Base-by-base conservation (phyloP, 2,888 invertebrate genomes). In the Polydrusus pterygomalis region DNA sequence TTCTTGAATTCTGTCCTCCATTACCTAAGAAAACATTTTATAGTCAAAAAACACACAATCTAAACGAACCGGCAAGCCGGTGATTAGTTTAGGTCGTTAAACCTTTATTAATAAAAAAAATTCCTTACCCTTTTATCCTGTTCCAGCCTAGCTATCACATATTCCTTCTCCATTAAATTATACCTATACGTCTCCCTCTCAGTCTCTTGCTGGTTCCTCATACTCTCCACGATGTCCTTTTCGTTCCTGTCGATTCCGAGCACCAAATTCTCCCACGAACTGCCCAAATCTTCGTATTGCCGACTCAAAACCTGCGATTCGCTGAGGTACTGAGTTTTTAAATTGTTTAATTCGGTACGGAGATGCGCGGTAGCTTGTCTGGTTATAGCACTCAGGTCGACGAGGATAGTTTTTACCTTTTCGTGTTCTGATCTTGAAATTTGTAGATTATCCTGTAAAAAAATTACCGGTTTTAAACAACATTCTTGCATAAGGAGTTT, bases 381-480 rank as follows among this genome's bases (percentile, higher is more conserved):
- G 75, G 92, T 91, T 72, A 92, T 83, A 65, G 88, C 87, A 56
- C 89, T 90, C 81, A 93, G 86, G 81, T 89, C 89, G 45, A 87
- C 78, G 73, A 93, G 83, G 74, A 90, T 87, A 17, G 88, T 87
- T 84, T 90, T 90, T 74, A 93, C 87, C 81, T 90, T 91, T 78
- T 92, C 92, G 77, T 92, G 90, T 83, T 93, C 92, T 74, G 90
- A 89, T 84, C 91, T 90, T 70, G 93, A 92, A 6, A 91, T 90
- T 71, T 91, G 92, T 83, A 93, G 91, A 84, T 93, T 94, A 77
- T 94, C 94, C 94, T 94, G 88, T 40, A 18, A 20, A 63, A 17
- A 63, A 6, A 67, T 15, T 18, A 25, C 3, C 6, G 15, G 5
- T 34, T n/a, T n/a, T 11, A 40, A 40, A 38, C 15, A 17, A 34